phyloP scores from a whole-genome alignment of 2,113 vertebrate genomes.

The Anguilla rostrata region DNA sequence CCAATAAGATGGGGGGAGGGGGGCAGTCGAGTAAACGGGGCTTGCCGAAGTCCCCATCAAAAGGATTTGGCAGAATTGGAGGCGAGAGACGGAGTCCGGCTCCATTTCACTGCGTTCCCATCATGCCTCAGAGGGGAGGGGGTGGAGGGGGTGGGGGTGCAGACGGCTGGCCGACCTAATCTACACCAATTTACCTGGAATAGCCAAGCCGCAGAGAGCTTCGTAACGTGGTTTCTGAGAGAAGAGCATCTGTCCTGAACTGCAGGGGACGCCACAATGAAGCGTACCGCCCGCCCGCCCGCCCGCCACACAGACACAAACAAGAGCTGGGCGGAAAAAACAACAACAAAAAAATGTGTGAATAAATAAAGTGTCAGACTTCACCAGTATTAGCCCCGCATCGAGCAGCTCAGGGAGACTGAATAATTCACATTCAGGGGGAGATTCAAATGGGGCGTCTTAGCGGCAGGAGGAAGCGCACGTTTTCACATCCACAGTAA shows the following conservation, averaged over 20 bases:
- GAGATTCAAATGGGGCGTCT: background rate
- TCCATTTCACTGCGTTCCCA: conserved; percentile 46
- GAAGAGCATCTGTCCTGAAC: conserved; percentile 66
- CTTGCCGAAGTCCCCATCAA: conserved; percentile 56
- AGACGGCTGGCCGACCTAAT: conserved; percentile 55
- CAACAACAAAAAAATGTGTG: too few species aligned
- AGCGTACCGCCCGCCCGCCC: too few species aligned
- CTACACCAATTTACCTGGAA: conserved; percentile 69
- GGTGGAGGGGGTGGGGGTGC: conserved; percentile 39
- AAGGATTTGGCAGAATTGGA: conserved; percentile 50
- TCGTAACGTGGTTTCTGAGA: conserved; percentile 40
- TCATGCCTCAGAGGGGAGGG: conserved; percentile 50
- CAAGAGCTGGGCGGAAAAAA: background rate
- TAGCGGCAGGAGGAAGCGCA: background rate
- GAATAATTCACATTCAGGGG: background rate
- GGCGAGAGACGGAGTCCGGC: background rate
- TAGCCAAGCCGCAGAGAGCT: conserved; percentile 44
- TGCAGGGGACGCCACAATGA: conserved; percentile 56
- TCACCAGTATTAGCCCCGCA: background rate
- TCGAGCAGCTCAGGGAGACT: background rate
- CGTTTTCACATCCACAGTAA: background rate
- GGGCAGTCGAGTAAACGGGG: conserved; percentile 40
- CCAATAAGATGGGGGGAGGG: conserved; percentile 49
- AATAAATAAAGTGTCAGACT: background rate
- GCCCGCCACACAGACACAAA: conserved; percentile 31